A percentile compares a stretch with the other conserved stretches of the same genome.
phyloP scores from a whole-genome alignment of 2,888 invertebrate genomes.

The Scrobipalpa costella region DNA sequence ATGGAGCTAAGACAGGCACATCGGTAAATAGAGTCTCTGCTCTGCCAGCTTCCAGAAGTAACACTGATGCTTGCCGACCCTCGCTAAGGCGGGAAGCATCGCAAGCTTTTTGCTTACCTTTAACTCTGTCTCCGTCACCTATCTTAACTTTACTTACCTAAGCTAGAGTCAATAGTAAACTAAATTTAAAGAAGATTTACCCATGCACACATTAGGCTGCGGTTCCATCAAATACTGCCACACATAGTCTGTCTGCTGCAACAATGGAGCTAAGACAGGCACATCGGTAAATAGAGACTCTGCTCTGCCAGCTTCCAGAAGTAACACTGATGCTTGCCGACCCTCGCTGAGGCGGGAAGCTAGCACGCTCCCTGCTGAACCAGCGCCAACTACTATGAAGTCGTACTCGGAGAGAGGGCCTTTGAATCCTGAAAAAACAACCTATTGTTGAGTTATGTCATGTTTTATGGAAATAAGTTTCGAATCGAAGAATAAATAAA shows the following conservation, averaged over 20 bases:
- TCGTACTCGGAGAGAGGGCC: conserved; percentile 67
- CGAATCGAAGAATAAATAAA: too few species aligned
- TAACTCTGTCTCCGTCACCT: too few species aligned
- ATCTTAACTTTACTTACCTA: too few species aligned
- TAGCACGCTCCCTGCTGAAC: conserved; percentile 78
- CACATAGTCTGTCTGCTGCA: conserved; percentile 65
- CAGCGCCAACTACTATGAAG: too few species aligned
- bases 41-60: conserved; percentile 74
- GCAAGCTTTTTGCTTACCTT: not conserved
- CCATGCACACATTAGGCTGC: conserved; percentile 75
- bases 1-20: conserved; percentile 68
- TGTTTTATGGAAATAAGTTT: too few species aligned
- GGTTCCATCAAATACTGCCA: conserved; percentile 79
- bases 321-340: not conserved
- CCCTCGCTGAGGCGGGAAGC: conserved; percentile 40
- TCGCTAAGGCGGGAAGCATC: conserved; percentile 66
- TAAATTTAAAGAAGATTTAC: conserved; percentile 35
- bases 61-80: conserved; percentile 66
- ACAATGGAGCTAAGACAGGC: not conserved
- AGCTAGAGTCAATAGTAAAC: too few species aligned
- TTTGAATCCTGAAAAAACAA: conserved; percentile 58
- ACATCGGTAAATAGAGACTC: not conserved
- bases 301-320: not conserved
- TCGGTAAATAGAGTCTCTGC: conserved; percentile 69
- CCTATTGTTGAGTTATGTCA: too few species aligned